Percentiles rank a stretch among this genome's conserved stretches.
Evolutionary conservation across 2,797 vertebrate genomes (phyloP).

Genomic region (Enteromius trimaculatus): DNA sequence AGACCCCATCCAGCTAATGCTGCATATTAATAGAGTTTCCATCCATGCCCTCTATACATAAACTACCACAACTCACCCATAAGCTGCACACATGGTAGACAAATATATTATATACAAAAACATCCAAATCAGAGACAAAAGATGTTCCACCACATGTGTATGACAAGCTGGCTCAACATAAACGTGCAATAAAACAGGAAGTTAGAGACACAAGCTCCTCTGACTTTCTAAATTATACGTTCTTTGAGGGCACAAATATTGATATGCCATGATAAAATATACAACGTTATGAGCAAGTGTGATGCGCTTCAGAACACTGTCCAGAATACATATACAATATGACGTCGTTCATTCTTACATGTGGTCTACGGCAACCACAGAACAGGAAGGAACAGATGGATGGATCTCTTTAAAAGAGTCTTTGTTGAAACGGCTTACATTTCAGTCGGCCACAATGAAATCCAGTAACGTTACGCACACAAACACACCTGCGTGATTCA

Average conservation of each 20-base stretch:
- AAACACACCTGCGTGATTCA: constrained; percentile 21
- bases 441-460: neutral
- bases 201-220: constrained; percentile 5
- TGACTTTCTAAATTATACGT: neutral
- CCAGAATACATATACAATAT: constrained; percentile 41
- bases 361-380: constrained; percentile 17
- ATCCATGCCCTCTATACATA: neutral
- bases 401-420: neutral
- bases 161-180: constrained; percentile 27
- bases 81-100: neutral
- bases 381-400: constrained; percentile 29
- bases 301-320: constrained; percentile 19
- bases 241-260: neutral
- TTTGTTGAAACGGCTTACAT: constrained; percentile 25
- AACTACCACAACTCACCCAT: neutral
- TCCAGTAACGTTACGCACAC: neutral
- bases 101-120: neutral
- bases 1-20: neutral
- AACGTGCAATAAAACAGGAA: constrained; percentile 17
- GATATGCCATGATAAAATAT: constrained; percentile 18
- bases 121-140: constrained; percentile 5
- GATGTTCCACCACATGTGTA: neutral
- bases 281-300: constrained; percentile 8
- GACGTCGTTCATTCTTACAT: neutral
- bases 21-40: neutral